phyloP scores from a whole-genome alignment of 2,113 vertebrate species.

The Xerus inauris region DNA sequence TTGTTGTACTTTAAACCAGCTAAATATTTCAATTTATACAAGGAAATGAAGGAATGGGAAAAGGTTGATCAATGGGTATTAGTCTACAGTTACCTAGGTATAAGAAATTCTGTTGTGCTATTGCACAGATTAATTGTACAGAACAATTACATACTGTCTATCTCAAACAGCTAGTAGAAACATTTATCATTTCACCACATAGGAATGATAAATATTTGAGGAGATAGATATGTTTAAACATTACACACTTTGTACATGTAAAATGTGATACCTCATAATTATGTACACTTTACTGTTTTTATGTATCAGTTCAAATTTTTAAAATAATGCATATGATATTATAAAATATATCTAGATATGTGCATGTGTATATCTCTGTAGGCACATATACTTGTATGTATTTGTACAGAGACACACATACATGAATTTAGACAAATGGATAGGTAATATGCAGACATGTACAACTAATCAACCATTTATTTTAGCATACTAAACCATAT shows the following conservation, averaged over 20 bases:
- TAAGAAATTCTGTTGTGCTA: too few species aligned
- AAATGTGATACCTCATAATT: too few species aligned
- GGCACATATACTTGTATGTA: accelerated
- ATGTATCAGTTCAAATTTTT: background rate
- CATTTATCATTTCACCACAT: background rate
- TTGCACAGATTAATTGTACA: background rate
- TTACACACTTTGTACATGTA: background rate
- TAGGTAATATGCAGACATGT: background rate
- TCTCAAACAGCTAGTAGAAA: background rate
- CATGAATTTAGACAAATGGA: background rate
- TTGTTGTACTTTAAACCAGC: background rate
- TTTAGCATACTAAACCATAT: background rate
- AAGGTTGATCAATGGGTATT: too few species aligned
- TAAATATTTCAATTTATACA: background rate
- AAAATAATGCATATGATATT: background rate
- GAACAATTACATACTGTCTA: background rate
- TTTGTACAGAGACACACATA: background rate
- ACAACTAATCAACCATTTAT: background rate
- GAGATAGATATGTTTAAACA: background rate
- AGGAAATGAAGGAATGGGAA: too few species aligned
- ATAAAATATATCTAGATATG: background rate
- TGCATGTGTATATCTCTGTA: background rate
- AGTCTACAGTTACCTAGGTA: too few species aligned
- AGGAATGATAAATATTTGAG: too few species aligned
- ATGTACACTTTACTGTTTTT: background rate